Conservation (phyloP, 2,888 invertebrate species). For the Rhopalosiphum nymphaeae region DNA sequence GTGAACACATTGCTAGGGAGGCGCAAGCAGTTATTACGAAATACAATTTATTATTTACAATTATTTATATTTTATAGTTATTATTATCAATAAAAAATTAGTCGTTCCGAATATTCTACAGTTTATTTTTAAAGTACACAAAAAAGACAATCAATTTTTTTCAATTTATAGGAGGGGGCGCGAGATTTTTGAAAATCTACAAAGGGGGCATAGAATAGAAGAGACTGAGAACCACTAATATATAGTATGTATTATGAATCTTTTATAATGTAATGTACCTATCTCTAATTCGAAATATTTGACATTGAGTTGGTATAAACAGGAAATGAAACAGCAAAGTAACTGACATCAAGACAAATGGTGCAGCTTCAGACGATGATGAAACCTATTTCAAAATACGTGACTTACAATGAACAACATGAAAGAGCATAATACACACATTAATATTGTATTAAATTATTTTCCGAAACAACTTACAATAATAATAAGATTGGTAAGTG, state of each 20-base stretch:
- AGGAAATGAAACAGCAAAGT: background rate
- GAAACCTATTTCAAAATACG: background rate
- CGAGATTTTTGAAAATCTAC: no score
- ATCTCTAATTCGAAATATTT: background rate
- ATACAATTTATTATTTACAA: no score
- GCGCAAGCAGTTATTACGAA: no score
- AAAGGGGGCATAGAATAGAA: no score
- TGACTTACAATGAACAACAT: background rate
- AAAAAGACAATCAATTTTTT: no score
- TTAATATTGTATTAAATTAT: background rate
- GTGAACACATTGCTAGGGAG: no score
- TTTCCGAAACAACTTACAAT: background rate
- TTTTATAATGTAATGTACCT: background rate
- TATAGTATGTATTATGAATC: background rate
- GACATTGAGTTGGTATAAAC: background rate
- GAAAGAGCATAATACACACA: background rate
- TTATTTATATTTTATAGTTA: no score
- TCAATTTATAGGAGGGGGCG: no score
- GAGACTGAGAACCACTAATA: no score
- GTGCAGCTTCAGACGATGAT: background rate
- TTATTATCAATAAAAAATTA: no score
- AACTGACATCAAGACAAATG: background rate
- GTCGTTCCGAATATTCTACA: no score
- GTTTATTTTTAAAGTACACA: no score
- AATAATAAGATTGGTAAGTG: background rate